Evolutionary conservation across 2,797 vertebrate species (phyloP).

Genomic region (Danio kyathit): DNA sequence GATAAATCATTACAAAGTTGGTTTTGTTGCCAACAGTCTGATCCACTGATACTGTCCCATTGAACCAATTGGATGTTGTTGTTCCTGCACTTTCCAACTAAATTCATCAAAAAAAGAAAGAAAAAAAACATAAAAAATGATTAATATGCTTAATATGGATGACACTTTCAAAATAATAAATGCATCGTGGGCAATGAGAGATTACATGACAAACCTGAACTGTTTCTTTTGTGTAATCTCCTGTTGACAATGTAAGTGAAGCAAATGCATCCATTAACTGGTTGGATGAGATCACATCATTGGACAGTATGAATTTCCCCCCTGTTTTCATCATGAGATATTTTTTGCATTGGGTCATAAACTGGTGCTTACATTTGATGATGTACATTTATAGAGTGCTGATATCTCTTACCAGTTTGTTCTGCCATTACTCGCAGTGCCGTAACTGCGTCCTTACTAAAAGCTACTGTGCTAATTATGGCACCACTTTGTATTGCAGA

Average conservation of each 20-base stretch:
- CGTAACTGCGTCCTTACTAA: slow-evolving; percentile 61
- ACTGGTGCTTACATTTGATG: not conserved
- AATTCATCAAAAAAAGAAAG: no score
- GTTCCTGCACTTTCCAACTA: slow-evolving; percentile 71
- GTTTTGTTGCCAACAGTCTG: slow-evolving; percentile 71
- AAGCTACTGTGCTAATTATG: slow-evolving; percentile 69
- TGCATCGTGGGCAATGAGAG: not conserved
- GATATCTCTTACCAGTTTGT: slow-evolving; percentile 34
- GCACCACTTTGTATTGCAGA: slow-evolving; percentile 62
- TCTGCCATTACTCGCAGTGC: slow-evolving; percentile 65
- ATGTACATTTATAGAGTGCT: not conserved
- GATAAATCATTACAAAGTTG: slow-evolving; percentile 69
- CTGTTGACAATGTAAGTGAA: no score
- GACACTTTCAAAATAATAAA: not conserved
- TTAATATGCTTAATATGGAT: not conserved
- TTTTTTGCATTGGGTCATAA: no score
- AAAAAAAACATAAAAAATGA: not conserved
- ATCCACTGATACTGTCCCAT: slow-evolving; percentile 66
- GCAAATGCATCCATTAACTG: slow-evolving; percentile 71
- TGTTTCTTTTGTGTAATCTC: slow-evolving; percentile 62
- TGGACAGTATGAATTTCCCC: slow-evolving; percentile 67
- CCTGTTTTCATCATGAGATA: slow-evolving; percentile 60
- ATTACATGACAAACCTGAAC: slow-evolving; percentile 69
- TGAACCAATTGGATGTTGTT: slow-evolving; percentile 56
- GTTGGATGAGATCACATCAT: slow-evolving; percentile 64